A percentile compares a stretch with the other conserved stretches of the same genome.
Evolutionary conservation across 2,888 invertebrate genomes (phyloP).

Genomic region (Ypsolopha sequella): DNA sequence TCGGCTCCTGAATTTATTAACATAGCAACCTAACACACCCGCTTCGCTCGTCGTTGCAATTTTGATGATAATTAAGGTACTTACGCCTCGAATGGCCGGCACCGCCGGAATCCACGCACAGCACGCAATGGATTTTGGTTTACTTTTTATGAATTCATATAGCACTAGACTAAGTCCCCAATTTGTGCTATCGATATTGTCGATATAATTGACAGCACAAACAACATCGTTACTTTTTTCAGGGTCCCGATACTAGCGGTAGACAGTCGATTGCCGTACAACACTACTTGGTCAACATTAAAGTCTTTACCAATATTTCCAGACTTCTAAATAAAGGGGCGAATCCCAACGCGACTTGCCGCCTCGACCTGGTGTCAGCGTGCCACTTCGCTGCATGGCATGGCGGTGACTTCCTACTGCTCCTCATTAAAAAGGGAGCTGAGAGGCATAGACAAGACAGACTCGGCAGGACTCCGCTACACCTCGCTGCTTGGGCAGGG

Average conservation of each 20-base stretch:
- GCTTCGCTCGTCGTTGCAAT: too few relatives aligned
- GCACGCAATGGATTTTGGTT: too few relatives aligned
- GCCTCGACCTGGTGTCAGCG: slow-evolving; percentile 47
- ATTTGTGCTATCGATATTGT: too few relatives aligned
- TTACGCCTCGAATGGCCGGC: neutral
- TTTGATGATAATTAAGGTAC: neutral
- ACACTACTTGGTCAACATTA: neutral
- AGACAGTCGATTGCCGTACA: too few relatives aligned
- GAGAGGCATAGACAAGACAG: slow-evolving; percentile 47
- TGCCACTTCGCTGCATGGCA: slow-evolving; percentile 51
- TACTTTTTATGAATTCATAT: too few relatives aligned
- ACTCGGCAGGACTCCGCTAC: slow-evolving; percentile 56
- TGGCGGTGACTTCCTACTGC: slow-evolving; percentile 43
- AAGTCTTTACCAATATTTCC: slow-evolving; percentile 4
- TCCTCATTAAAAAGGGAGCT: slow-evolving; percentile 54
- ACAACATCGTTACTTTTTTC: too few relatives aligned
- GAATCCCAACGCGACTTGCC: slow-evolving; percentile 62
- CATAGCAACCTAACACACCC: neutral
- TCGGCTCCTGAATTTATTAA: too few relatives aligned
- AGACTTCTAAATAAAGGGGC: slow-evolving; percentile 60
- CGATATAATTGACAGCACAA: too few relatives aligned
- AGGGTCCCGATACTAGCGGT: too few relatives aligned
- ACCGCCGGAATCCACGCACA: too few relatives aligned
- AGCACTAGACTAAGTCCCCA: too few relatives aligned
- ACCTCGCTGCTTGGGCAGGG: slow-evolving; percentile 60